Percentiles rank a stretch among this genome's conserved stretches.
Conservation (phyloP, 2,888 invertebrate genomes). For the Trisateles emortualis region DNA sequence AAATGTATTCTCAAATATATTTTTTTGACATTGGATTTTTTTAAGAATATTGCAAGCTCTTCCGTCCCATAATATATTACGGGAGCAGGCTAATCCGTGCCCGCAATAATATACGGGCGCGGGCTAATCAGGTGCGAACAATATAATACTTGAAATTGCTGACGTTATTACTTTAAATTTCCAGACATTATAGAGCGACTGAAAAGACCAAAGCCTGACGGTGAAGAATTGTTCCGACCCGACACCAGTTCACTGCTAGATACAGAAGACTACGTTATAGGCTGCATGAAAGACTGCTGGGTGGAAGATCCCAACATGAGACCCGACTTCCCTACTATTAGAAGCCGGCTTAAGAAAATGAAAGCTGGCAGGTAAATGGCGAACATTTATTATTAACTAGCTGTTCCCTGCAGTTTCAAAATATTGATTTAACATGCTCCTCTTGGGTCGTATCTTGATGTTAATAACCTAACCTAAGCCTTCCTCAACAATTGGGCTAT, state of each 20-base stretch:
- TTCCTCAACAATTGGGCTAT: too few relatives aligned
- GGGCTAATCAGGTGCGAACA: too few relatives aligned
- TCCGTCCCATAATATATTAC: too few relatives aligned
- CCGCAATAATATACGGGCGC: too few relatives aligned
- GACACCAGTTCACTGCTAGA: conserved; percentile 90
- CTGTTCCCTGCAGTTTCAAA: too few relatives aligned
- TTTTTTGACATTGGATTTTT: too few relatives aligned
- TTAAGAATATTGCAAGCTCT: too few relatives aligned
- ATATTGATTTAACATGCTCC: too few relatives aligned
- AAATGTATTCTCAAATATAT: background rate
- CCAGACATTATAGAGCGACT: conserved; percentile 95
- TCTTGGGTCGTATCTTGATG: too few relatives aligned
- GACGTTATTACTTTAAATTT: conserved; percentile 3
- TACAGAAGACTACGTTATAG: conserved; percentile 92
- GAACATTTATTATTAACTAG: background rate
- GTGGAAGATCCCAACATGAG: conserved; percentile 93
- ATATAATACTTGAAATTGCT: background rate
- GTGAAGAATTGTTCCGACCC: conserved; percentile 92
- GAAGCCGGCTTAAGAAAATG: conserved; percentile 94
- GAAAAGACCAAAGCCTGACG: conserved; percentile 89
- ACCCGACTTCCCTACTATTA: conserved; percentile 94
- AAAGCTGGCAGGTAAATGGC: conserved; percentile 93
- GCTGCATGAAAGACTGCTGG: conserved; percentile 96
- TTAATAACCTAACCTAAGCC: too few relatives aligned
- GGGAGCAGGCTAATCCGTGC: too few relatives aligned